Evolutionary conservation across 2,888 invertebrate species (phyloP), one percentile per base, ranked within the genome.

Genomic region (Cephus spinipes): DNA sequence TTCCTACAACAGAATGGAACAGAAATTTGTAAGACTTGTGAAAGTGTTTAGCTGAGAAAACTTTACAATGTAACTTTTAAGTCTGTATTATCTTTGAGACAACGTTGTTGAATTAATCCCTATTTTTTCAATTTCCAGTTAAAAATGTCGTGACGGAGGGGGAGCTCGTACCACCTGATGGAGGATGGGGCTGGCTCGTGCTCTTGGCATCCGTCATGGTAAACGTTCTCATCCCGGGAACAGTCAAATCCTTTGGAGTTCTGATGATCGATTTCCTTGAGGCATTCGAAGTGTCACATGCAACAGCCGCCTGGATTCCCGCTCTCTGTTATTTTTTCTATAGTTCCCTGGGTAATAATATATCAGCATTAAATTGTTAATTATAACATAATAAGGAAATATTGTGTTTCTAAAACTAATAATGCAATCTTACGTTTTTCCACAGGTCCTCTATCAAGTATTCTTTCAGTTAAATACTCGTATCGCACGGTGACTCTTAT

Each of bases 161-260:
- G 93, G 95, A 95, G 90, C 92, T 95, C 92, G 96, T 96, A 73
- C 96, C 96, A 76, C 97, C 96, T 0, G 97, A 97, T 90, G 97
- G 97, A 34, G 96, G 95, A 83, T 97, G 96, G 96, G 97, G 97
- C 78, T 97, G 97, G 97, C 93, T 95, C 87, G 95, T 97, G 77
- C 93, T 94, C 86, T 92, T 94, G 89, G 93, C 86, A 75, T 94
- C 97, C 4, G 96, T 97, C 77, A 91, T 97, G 87, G 97, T 97
- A 77, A 97, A 97, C 89, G 95, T 97, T 84, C 93, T 97, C 33
- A 96, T 97, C 68, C 97, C 97, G 9, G 97, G 97, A 69, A 97
- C 96, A 0, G 95, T 97, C 74, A 97, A 97, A 91, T 97, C 97
- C 4, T 97, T 97, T 87, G 97, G 97, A 23, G 97, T 97, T 0